A percentile compares a stretch with the other conserved stretches of the same genome.
phyloP scores from a whole-genome alignment of 2,797 vertebrate species.

The Neopelma chrysocephalum region DNA sequence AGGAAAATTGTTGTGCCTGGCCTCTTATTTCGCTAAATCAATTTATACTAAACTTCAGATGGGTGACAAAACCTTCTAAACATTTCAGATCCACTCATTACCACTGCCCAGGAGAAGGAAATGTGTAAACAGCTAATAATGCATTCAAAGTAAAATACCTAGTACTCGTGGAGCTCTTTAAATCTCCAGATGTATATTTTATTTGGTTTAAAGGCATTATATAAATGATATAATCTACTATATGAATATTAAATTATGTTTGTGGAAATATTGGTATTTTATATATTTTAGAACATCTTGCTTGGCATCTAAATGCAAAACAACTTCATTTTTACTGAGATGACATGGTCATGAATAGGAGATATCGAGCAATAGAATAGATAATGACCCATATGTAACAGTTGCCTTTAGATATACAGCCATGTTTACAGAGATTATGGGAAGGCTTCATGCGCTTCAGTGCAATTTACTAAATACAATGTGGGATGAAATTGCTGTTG shows the following conservation, averaged over 20 bases:
- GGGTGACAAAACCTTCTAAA: not conserved
- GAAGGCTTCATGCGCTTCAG: constrained; percentile 22
- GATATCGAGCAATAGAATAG: constrained; percentile 4
- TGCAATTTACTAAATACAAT: constrained; percentile 57
- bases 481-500: constrained; percentile 53
- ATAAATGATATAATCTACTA: not conserved
- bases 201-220: constrained; percentile 28
- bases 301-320: constrained; percentile 50
- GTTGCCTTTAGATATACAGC: constrained; percentile 31
- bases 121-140: not conserved
- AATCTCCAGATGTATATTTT: not conserved
- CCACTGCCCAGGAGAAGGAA: not conserved
- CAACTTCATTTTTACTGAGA: constrained; percentile 52
- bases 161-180: not conserved
- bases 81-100: not conserved
- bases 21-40: not conserved
- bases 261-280: constrained; percentile 4
- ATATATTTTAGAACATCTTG: constrained; percentile 4
- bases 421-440: constrained; percentile 25
- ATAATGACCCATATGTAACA: constrained; percentile 39
- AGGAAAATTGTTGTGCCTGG: not conserved
- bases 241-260: not conserved
- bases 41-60: not conserved
- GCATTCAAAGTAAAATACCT: not conserved
- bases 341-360: constrained; percentile 20